A percentile compares a stretch with the other conserved stretches of the same genome.
These are phyloP conservation scores for Chrysotoxum bicinctum DNA, from an alignment of 2,888 invertebrate species.

Conservation along the genomic window DNA sequence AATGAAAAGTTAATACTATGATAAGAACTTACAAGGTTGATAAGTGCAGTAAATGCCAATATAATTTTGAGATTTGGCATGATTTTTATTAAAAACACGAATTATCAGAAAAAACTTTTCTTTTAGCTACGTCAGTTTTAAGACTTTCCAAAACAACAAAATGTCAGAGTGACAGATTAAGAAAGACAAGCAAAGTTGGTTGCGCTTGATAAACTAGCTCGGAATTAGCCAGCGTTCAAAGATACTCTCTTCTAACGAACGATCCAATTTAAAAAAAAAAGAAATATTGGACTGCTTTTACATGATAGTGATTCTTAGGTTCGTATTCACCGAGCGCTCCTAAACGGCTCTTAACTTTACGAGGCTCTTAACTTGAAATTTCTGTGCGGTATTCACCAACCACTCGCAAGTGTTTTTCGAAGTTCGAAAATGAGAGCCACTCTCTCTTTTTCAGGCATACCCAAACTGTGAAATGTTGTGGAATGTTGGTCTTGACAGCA, in stretches of 20 bases:
- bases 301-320: no score
- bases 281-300: no score
- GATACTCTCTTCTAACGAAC: background rate
- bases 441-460: no score
- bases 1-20: background rate
- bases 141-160: slow-evolving; percentile 2
- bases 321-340: no score
- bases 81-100: background rate
- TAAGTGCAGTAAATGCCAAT: background rate
- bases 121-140: slow-evolving; percentile 52
- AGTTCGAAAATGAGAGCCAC: no score
- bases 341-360: no score
- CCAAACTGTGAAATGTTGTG: no score
- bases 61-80: background rate
- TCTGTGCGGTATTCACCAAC: no score
- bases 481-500: no score
- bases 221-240: background rate
- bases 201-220: background rate
- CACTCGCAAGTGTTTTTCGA: no score
- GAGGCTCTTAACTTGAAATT: no score
- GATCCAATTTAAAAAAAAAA: background rate
- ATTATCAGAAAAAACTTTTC: background rate
- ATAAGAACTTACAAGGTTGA: slow-evolving; percentile 22
- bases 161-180: background rate
- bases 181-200: background rate